Conservation (phyloP, 2,888 invertebrate species). For the Acronicta alni region DNA sequence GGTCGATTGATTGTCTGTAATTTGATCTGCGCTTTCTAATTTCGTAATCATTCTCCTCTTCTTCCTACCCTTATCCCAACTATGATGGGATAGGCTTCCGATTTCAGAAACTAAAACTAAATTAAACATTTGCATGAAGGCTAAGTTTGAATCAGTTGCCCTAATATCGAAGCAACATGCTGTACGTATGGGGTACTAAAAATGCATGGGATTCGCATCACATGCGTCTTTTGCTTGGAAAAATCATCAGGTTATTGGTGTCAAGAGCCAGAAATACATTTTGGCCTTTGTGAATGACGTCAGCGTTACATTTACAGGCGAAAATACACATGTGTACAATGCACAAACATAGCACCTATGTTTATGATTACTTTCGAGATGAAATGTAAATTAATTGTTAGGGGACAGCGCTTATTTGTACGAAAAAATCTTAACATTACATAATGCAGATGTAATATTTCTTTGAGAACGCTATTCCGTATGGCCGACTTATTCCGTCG, state of each 20-base stretch:
- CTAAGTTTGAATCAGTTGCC: too few relatives aligned
- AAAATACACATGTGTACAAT: constrained; percentile 2
- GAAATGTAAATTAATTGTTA: constrained; percentile 31
- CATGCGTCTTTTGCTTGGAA: too few relatives aligned
- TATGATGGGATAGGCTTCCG: too few relatives aligned
- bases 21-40: too few relatives aligned
- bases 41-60: too few relatives aligned
- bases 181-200: too few relatives aligned
- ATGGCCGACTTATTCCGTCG: constrained; percentile 49
- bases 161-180: too few relatives aligned
- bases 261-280: neutral
- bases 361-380: constrained; percentile 8
- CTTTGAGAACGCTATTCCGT: constrained; percentile 48
- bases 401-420: constrained; percentile 42
- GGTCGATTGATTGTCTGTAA: too few relatives aligned
- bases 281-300: neutral
- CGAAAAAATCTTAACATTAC: constrained; percentile 43
- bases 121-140: too few relatives aligned
- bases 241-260: neutral
- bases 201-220: too few relatives aligned
- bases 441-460: constrained; percentile 46
- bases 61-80: too few relatives aligned
- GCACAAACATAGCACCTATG: constrained; percentile 7
- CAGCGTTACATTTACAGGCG: constrained; percentile 3
- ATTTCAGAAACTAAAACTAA: too few relatives aligned